phyloP scores from a whole-genome alignment of 1,140 invertebrate species.

The Drosophila pectinifera region DNA sequence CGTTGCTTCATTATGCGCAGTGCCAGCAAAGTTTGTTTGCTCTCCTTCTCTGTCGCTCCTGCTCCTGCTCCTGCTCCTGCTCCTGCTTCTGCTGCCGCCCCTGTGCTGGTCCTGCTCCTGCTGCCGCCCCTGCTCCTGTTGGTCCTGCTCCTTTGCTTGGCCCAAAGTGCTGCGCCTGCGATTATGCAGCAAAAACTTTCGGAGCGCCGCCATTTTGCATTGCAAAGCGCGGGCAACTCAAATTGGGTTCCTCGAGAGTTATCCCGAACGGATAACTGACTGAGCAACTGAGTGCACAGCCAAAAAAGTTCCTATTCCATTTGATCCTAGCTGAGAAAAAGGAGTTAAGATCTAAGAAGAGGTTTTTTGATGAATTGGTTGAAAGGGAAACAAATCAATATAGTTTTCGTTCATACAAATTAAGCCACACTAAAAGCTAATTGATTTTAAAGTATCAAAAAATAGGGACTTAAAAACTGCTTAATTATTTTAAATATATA shows the following conservation, averaged over 20 bases:
- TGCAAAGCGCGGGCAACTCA: slow-evolving; percentile 77
- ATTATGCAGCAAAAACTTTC: slow-evolving; percentile 81
- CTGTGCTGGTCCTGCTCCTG: slow-evolving; percentile 15
- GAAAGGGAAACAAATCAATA: neutral
- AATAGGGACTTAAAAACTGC: no score
- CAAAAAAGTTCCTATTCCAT: neutral
- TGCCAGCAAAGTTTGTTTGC: slow-evolving; percentile 63
- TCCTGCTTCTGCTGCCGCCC: no score
- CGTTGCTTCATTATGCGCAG: slow-evolving; percentile 72
- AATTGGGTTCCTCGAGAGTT: slow-evolving; percentile 70
- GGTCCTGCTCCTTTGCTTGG: slow-evolving; percentile 30
- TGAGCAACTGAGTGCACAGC: slow-evolving; percentile 21
- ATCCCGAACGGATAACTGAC: slow-evolving; percentile 52
- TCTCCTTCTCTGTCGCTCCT: slow-evolving; percentile 1
- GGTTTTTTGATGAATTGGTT: neutral
- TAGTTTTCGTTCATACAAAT: no score
- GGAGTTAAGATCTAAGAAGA: no score
- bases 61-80: neutral
- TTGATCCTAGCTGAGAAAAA: neutral
- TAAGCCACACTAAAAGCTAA: no score
- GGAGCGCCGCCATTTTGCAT: slow-evolving; percentile 70
- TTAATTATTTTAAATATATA: no score
- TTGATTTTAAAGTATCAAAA: no score
- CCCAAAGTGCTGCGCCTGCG: slow-evolving; percentile 77
- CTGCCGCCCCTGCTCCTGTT: slow-evolving; percentile 15